Evolutionary conservation across 1,140 invertebrate species (phyloP), one percentile per base, ranked within the genome.

Genomic region (Pseudomyrmex flavicornis): DNA sequence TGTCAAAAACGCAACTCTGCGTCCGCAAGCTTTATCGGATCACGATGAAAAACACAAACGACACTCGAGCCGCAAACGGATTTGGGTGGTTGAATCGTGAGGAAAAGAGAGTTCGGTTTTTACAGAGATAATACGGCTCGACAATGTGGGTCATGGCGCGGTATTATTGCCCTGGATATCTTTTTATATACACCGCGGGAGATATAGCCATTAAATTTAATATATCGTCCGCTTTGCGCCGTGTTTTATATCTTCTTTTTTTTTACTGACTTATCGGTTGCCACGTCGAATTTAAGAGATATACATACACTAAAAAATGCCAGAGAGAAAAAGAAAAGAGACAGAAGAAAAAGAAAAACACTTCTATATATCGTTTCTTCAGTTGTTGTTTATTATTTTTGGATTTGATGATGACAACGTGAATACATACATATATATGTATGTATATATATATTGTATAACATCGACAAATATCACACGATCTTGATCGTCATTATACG

Each of bases 71-170:
- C n/a, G 66, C 56, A 46, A 74, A 87, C 72, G 82, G 82, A 79
- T 84, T 79, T 84, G 35, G 76, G 7, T 35, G 35, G 15, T 12
- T 69, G 76, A 70, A 48, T 68, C 85, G 48, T 44, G 83, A 22
- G 54, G 62, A 70, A 35, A 35, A 61, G 50, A 61, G 65, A 56
- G 77, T 77, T 69, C 56, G 68, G 61, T 87, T 86, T 87, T 86
- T 86, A 77, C 79, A 86, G 50, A 77, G 65, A 87, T 87, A 86
- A 87, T 87, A 79, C 13, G 20, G 44, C 50, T 20, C 50, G 54
- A 54, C 54, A 12, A 84, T 88, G 26, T 88, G 56, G 85, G 80
- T 79, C 62, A 79, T 10, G 48, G 66, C 15, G 44, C n/a, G 17
- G 15, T 66, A 86, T 74, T 76, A 52, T 84, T 59, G 54, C n/a